A percentile compares a stretch with the other conserved stretches of the same genome.
Conservation (phyloP, 2,888 invertebrate species). For the Crioceris asparagi region DNA sequence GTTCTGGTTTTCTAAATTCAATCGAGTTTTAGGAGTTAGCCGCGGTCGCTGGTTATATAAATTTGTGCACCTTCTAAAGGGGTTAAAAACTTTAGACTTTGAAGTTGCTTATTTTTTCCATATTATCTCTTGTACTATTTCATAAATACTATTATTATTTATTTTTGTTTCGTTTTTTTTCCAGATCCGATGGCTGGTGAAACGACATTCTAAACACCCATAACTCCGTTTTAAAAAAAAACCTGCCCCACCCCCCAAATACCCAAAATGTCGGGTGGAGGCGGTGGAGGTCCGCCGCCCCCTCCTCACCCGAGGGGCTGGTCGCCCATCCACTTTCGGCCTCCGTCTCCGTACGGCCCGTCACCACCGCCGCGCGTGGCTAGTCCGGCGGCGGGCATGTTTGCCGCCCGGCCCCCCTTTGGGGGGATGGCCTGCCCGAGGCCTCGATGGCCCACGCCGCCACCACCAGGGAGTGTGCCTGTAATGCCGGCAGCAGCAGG, state of each 20-base stretch:
- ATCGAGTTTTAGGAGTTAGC: too few species aligned
- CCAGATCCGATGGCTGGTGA: constrained; percentile 25
- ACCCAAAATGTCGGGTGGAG: constrained; percentile 32
- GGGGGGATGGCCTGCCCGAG: constrained; percentile 53
- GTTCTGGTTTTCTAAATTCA: too few species aligned
- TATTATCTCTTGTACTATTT: too few species aligned
- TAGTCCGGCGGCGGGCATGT: constrained; percentile 36
- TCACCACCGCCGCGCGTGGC: constrained; percentile 59
- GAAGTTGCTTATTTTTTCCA: too few species aligned
- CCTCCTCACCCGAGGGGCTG: constrained; percentile 33
- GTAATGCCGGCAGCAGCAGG: constrained; percentile 32
- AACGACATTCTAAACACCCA: too few species aligned
- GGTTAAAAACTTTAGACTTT: too few species aligned
- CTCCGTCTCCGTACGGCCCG: constrained; percentile 66
- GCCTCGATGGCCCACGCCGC: constrained; percentile 53
- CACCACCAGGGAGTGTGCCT: constrained; percentile 36
- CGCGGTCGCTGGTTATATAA: too few species aligned
- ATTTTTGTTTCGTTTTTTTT: constrained; percentile 11
- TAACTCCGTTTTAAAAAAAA: too few species aligned
- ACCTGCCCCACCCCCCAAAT: too few species aligned
- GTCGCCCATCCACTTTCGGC: constrained; percentile 56
- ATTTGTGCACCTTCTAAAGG: too few species aligned
- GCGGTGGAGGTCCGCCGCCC: constrained; percentile 30
- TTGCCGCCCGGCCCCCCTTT: constrained; percentile 40
- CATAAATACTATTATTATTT: too few species aligned